Conservation (phyloP, 2,888 invertebrate genomes). For the Hipparchia semele region DNA sequence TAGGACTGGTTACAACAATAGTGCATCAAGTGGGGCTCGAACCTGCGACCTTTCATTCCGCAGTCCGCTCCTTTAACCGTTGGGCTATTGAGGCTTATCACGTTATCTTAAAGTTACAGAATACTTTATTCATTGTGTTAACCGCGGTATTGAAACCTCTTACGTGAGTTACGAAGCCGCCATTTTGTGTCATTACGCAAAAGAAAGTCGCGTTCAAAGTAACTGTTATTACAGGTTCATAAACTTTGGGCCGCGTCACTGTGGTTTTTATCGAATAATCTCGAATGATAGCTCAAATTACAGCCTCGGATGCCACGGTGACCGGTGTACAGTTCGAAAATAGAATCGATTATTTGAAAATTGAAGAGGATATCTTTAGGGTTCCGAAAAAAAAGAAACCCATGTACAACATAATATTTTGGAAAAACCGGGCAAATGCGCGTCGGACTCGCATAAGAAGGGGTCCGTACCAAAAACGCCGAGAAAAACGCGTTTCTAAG, state of each 20-base stretch:
- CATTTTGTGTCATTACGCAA: constrained; percentile 51
- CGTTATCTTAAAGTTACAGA: background rate
- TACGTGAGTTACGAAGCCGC: constrained; percentile 16
- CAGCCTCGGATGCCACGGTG: constrained; percentile 22
- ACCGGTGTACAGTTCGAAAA: constrained; percentile 33
- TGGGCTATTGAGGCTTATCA: too few species aligned
- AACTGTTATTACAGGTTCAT: constrained; percentile 60
- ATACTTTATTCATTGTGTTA: constrained; percentile 12
- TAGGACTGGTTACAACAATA: too few species aligned
- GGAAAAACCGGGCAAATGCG: too few species aligned
- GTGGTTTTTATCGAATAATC: constrained; percentile 56
- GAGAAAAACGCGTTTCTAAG: too few species aligned
- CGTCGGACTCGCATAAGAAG: too few species aligned
- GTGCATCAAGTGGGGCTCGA: too few species aligned
- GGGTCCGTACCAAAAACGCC: too few species aligned
- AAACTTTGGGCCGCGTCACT: constrained; percentile 55
- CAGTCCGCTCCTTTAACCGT: too few species aligned
- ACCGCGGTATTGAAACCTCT: constrained; percentile 13
- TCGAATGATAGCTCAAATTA: constrained; percentile 37
- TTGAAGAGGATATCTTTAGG: constrained; percentile 30
- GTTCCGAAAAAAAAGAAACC: too few species aligned
- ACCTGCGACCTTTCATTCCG: too few species aligned
- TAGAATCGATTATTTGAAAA: constrained; percentile 37
- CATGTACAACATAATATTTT: too few species aligned
- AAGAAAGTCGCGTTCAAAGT: constrained; percentile 51